Base-by-base conservation (phyloP, 2,888 invertebrate genomes). In the Fragum whitleyi region DNA sequence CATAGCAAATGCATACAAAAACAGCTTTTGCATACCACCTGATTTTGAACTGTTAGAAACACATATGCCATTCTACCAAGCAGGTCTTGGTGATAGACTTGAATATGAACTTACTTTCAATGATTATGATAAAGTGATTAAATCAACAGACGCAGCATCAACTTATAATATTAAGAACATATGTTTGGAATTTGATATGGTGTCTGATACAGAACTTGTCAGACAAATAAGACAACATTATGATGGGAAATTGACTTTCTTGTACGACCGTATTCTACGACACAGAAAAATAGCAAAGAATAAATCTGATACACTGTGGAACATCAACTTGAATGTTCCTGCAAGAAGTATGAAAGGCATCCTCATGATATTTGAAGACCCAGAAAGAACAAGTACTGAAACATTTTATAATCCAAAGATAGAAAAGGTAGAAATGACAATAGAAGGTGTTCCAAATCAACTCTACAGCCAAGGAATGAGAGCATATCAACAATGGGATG, bases 311-410 rank as follows among this genome's bases (percentile, higher is more conserved):
- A 74, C 78, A 23, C 70, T 83, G 2, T 87, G 85, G 81, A 87
- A 83, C 39, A 76, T 87, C 7, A 83, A 81, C 39, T 36, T 87
- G 7, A 87, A 81, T 76, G 79, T 81, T 2, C 80, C 85, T 5
- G 82, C 81, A 28, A 19, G 82, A 42, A 79, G 74, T 61, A 87
- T 83, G 87, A 83, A 81, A 70, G 85, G 80, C n/a, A 85, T 85
- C 59, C 68, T 83, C 7, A 77, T 85, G 78, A 32, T 83, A 26
- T 83, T 82, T 57, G 81, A 80, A 70, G 81, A 81, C 36, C 81
- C 65, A 16, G 51, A 55, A 42, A 21, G 42, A 77, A 39, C 71
- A 74, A 42, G 74, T 77, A 55, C 68, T 51, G 76, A 76, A 67
- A 42, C 16, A 3, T 84, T 67, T 70, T 86, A 79, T 67, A 82